Conservation (phyloP, 1,140 invertebrate genomes). For the Nylanderia fulva region DNA sequence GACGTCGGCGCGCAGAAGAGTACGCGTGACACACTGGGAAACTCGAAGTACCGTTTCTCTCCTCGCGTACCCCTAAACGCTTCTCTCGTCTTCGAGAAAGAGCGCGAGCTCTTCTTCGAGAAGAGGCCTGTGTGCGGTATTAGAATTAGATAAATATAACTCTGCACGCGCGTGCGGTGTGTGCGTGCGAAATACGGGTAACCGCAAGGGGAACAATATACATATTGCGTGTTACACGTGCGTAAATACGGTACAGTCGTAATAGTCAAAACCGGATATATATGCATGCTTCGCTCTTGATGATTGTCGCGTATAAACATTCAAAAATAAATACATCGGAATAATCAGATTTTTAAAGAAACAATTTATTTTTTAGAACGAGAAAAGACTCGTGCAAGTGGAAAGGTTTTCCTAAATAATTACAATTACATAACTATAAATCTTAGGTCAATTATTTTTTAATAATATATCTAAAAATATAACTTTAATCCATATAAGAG, state of each 20-base stretch:
- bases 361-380: not conserved
- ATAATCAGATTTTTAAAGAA: too few relatives aligned
- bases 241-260: not conserved
- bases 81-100: slow-evolving; percentile 14
- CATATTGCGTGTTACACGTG: slow-evolving; percentile 14
- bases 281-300: not conserved
- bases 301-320: not conserved
- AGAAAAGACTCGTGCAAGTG: not conserved
- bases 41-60: slow-evolving; percentile 46
- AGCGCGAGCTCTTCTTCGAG: slow-evolving; percentile 37
- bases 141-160: slow-evolving; percentile 79
- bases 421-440: too few relatives aligned
- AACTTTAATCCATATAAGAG: too few relatives aligned
- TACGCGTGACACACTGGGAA: slow-evolving; percentile 78
- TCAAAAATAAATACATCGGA: not conserved
- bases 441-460: too few relatives aligned
- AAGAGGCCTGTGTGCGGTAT: slow-evolving; percentile 44
- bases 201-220: slow-evolving; percentile 1
- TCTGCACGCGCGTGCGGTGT: not conserved
- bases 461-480: too few relatives aligned
- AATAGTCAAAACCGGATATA: not conserved
- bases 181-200: slow-evolving; percentile 10
- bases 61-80: slow-evolving; percentile 31
- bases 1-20: slow-evolving; percentile 49
- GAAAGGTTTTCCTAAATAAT: too few relatives aligned